These are phyloP conservation scores for Anoura caudifer DNA, from an alignment of 2,113 vertebrate genomes.

Conservation along the genomic window DNA sequence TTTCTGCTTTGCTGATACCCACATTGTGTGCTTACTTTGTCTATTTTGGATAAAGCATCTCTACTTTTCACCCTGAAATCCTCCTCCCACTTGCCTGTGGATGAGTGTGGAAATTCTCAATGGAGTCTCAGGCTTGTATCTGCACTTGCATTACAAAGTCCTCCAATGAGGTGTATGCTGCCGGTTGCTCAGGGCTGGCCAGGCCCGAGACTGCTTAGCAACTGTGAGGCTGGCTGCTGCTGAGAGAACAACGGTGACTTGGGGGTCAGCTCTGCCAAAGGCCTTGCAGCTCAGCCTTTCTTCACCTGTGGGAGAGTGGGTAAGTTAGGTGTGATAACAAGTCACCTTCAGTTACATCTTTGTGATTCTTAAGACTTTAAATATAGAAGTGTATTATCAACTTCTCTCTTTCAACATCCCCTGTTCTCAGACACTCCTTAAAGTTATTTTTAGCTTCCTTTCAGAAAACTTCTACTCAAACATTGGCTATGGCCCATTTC, in stretches of 20 bases:
- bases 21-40: neutral
- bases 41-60: neutral
- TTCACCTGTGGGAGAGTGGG: neutral
- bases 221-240: neutral
- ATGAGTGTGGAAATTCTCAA: neutral
- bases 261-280: neutral
- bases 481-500: neutral
- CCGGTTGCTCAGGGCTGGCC: neutral
- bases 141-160: neutral
- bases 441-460: neutral
- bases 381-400: neutral
- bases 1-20: neutral
- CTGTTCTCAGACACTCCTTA: neutral
- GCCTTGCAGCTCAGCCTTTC: neutral
- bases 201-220: neutral
- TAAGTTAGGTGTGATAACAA: neutral
- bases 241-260: accelerated
- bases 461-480: neutral
- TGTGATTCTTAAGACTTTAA: neutral
- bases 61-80: neutral
- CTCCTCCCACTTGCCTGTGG: too few species aligned
- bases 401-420: neutral
- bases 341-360: neutral
- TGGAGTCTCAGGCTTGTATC: neutral
- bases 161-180: neutral